A percentile compares a stretch with the other conserved stretches of the same genome.
Conservation (phyloP, 1,140 invertebrate genomes). For the Zaprionus vittiger region DNA sequence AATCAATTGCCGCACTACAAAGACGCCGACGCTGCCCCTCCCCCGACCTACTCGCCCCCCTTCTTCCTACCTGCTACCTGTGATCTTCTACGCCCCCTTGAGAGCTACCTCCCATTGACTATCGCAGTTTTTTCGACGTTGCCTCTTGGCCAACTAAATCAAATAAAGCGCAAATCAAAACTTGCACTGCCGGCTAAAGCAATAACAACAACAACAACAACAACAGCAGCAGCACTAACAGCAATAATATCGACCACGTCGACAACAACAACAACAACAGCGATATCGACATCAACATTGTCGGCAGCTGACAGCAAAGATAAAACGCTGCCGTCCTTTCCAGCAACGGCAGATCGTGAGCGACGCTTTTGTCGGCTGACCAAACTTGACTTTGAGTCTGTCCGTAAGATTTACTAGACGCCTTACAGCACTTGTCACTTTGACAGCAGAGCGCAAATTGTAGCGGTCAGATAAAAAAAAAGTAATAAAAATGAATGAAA, state of each 20-base stretch:
- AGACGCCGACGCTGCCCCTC: conserved; percentile 36
- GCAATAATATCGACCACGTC: background rate
- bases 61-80: background rate
- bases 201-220: conserved; percentile 9
- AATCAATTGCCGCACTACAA: conserved; percentile 74
- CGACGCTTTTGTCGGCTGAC: conserved; percentile 50
- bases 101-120: background rate
- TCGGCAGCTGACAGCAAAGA: conserved; percentile 30
- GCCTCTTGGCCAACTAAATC: conserved; percentile 53
- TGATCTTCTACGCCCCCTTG: too few species aligned
- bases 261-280: conserved; percentile 18
- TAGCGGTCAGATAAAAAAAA: conserved; percentile 26
- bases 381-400: conserved; percentile 64
- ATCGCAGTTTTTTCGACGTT: conserved; percentile 24
- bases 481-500: background rate
- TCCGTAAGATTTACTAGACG: conserved; percentile 39
- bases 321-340: conserved; percentile 46
- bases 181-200: conserved; percentile 44
- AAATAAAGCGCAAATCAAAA: conserved; percentile 67
- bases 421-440: conserved; percentile 67
- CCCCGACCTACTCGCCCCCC: background rate
- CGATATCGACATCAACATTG: background rate
- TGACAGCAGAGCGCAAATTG: conserved; percentile 56
- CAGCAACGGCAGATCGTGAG: conserved; percentile 33
- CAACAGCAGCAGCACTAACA: background rate